Evolutionary conservation across 2,797 vertebrate species (phyloP), one percentile per base, ranked within the genome.

Genomic region (Enoplosus armatus): DNA sequence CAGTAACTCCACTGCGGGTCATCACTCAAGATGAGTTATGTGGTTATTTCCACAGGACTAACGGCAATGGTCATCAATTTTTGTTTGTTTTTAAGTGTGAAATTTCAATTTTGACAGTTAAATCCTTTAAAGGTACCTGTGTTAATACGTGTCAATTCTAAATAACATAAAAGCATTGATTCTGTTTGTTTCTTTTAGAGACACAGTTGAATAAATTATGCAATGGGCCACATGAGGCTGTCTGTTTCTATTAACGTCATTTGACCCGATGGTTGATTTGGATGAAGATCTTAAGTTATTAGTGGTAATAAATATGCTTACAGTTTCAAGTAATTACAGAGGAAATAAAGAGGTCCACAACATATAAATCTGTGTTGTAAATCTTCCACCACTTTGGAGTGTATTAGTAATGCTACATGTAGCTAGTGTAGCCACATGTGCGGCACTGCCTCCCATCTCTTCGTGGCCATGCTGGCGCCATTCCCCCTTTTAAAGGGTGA

Each of bases 401-500:
- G 20, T 16, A 56, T 43, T 4, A 58, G 53, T 20, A 61, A 68
- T 45, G 35, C 60, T 73, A 41, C 56, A 69, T 68, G 67, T 69
- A 75, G 64, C 29, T 31, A n/a, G 14, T 56, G 45, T 29, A 56
- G 77, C 76, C 80, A 75, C 75, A 79, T 22, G 12, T 75, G 56
- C 63, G 73, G 37, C 50, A 12, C 5, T 15, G 24, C 53, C 43
- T 67, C 24, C 37, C 58, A 47, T n/a, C 67, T 65, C 76, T 80
- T 70, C 75, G 85, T 24, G 43, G 24, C 2, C 37, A 79, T 87
- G 80, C 78, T 80, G 76, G 45, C 51, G 27, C 55, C 48, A 47
- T 35, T 63, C 62, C 26, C 43, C 53, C 58, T 81, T 83, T 89
- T 86, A 87, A 89, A 91, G 80, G 84, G 76, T 82, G 26, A 70